Percentiles rank a stretch among this genome's conserved stretches.
Conservation (phyloP, 1,140 invertebrate genomes). For the Colletes latitarsis region DNA sequence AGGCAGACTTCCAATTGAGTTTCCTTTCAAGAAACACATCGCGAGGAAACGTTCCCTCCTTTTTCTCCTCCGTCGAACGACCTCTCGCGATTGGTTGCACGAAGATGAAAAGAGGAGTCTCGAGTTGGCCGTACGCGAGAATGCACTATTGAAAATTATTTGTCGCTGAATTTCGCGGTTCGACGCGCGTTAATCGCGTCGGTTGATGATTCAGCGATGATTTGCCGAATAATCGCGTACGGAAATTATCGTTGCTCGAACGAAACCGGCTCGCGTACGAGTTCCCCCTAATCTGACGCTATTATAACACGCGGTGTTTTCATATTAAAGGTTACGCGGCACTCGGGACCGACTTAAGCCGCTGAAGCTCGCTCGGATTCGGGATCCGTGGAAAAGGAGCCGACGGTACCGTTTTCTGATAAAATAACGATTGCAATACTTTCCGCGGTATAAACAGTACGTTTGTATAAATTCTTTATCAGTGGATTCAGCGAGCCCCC, state of each 20-base stretch:
- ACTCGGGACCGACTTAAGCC: background rate
- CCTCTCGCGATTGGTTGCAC: background rate
- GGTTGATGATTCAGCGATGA: background rate
- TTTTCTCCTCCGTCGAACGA: background rate
- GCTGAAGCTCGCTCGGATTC: background rate
- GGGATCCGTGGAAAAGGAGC: background rate
- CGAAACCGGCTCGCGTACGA: background rate
- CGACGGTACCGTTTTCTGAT: background rate
- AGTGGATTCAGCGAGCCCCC: no score
- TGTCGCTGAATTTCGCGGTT: background rate
- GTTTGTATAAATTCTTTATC: no score
- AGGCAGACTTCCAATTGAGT: constrained; percentile 22
- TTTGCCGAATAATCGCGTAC: background rate
- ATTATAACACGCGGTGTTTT: background rate
- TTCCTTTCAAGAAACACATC: constrained; percentile 21
- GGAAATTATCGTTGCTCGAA: background rate
- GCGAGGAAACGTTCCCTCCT: background rate
- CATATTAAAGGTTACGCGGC: background rate
- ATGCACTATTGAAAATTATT: background rate
- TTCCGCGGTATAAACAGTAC: background rate
- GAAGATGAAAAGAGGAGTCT: background rate
- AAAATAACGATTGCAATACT: background rate
- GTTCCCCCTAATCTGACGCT: background rate
- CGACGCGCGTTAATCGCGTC: background rate
- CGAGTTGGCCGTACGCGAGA: no score